Conservation (phyloP, 2,888 invertebrate species). For the Oligia fasciuncula region DNA sequence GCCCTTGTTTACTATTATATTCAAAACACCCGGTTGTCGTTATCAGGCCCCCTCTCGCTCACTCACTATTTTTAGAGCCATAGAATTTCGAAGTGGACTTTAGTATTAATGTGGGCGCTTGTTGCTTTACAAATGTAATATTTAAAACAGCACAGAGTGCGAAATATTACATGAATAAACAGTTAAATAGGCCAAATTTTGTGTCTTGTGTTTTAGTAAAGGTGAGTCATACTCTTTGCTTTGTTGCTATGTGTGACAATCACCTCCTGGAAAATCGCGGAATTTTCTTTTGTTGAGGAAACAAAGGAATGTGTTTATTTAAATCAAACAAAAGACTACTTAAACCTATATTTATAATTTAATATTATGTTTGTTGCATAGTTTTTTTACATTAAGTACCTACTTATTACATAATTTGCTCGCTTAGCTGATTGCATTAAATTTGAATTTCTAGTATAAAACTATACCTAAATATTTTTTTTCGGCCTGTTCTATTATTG, state of each 20-base stretch:
- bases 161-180: conserved; percentile 36
- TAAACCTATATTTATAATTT: neutral
- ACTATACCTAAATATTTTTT: neutral
- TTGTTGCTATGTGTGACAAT: conserved; percentile 19
- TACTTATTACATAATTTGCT: conserved; percentile 14
- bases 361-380: neutral
- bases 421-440: neutral
- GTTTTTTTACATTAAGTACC: neutral
- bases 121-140: conserved; percentile 57
- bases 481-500: neutral
- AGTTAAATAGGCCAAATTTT: conserved; percentile 41
- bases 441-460: neutral
- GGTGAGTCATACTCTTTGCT: conserved; percentile 42
- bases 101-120: conserved; percentile 69
- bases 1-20: conserved; percentile 75
- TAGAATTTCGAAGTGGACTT: conserved; percentile 71
- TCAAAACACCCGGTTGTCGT: conserved; percentile 71
- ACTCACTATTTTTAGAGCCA: conserved; percentile 76
- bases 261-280: conserved; percentile 7
- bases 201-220: conserved; percentile 28
- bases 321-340: conserved; percentile 37
- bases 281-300: conserved; percentile 34
- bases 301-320: conserved; percentile 39
- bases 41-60: conserved; percentile 72
- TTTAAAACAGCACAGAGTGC: conserved; percentile 44